Evolutionary conservation across 2,797 vertebrate species (phyloP).

Genomic region (Sarcophilus harrisii): DNA sequence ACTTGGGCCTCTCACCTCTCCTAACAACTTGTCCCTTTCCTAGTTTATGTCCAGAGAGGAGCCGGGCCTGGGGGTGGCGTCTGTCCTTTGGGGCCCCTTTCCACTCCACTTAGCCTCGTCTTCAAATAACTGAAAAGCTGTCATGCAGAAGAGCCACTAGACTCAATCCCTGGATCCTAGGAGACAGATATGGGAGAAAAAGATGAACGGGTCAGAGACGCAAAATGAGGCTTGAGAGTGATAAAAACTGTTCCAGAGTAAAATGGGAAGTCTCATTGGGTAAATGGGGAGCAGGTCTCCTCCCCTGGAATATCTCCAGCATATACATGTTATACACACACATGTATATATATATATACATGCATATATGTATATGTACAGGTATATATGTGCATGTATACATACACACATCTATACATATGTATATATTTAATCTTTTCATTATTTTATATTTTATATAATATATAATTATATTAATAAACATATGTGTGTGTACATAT

Average conservation of each 20-base stretch:
- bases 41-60: background rate
- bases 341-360: no score
- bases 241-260: background rate
- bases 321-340: background rate
- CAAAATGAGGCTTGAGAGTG: background rate
- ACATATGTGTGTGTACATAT: no score
- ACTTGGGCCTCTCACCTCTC: background rate
- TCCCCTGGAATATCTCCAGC: background rate
- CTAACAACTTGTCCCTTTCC: background rate
- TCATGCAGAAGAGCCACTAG: background rate
- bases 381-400: no score
- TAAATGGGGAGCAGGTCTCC: background rate
- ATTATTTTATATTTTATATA: no score
- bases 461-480: no score
- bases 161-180: background rate
- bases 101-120: background rate
- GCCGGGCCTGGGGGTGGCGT: accelerated
- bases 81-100: background rate
- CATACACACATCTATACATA: no score
- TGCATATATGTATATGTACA: no score
- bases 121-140: background rate
- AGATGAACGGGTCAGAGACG: background rate
- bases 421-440: no score
- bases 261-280: background rate
- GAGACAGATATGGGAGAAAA: background rate